Conservation (phyloP, 2,113 vertebrate species). For the Prinia subflava region DNA sequence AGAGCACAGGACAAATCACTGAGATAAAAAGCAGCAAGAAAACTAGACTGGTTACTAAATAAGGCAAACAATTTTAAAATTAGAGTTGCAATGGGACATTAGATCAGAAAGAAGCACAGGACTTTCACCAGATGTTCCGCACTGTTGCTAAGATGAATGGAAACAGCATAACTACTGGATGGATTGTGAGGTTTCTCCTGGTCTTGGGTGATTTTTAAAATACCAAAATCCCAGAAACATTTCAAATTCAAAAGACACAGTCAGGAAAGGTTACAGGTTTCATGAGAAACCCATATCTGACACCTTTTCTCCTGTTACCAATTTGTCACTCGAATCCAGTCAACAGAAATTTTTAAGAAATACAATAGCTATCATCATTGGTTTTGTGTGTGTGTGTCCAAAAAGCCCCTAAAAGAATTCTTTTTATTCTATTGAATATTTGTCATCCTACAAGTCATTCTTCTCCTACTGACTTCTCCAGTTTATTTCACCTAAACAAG, state of each 20-base stretch:
- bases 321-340: neutral
- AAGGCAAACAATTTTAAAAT: neutral
- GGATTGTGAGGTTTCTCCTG: neutral
- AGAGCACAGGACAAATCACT: neutral
- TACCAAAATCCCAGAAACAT: neutral
- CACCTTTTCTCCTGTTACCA: neutral
- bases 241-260: neutral
- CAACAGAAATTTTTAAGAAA: neutral
- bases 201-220: neutral
- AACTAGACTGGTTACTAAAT: constrained; percentile 10
- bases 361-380: neutral
- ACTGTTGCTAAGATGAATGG: neutral
- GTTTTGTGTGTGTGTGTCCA: neutral
- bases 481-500: neutral
- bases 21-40: neutral
- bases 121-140: neutral
- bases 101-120: neutral
- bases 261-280: neutral
- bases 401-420: accelerated
- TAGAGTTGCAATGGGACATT: neutral
- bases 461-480: neutral
- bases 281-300: neutral
- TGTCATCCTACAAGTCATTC: neutral
- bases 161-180: neutral
- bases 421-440: neutral